Evolutionary conservation across 1,140 invertebrate genomes (phyloP), one percentile per base, ranked within the genome.

Genomic region (Monomorium pharaonis): DNA sequence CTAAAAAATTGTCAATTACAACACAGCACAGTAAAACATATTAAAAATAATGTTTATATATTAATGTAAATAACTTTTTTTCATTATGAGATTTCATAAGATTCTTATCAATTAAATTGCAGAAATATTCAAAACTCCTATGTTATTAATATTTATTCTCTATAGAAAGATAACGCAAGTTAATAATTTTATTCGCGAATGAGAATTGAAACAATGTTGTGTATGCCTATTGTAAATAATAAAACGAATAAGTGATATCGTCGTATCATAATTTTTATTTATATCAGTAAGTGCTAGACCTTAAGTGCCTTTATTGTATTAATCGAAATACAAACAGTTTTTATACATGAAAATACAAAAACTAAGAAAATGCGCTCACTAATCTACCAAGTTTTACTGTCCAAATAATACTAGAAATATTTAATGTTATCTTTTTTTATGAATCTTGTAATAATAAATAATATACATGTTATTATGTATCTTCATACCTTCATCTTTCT

Each of bases 241-340:
- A 90, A 90, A 86, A 75, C 24, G 33, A 56, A 76, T 78, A 86
- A 74, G 75, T 76, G 60, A 72, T 58, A 89, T 88, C 60, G 65
- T 88, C 62, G 51, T 70, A 51, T 88, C 60, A 44, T 51, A 75
- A 70, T 81, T 24, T 88, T 89, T 81, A 89, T 88, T 89, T 88
- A 85, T 88, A 21, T 80, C 21, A 30, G 58, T 84, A 80, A 75
- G 60, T 86, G 75, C 70, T 89, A 89, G 88, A 89, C 78, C 85
- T 89, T 89, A 90, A 90, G 88, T 90, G 88, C 88, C 88, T 90
- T 90, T 80, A 90, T 87, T 87, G 63, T 89, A 89, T 89, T 84
- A 80, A 58, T 83, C 37, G 24, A 60, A n/a, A 75, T 89, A 89
- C 30, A 74, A 89, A 54, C 51, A 54, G 86, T 84, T 86, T 87